Percentiles rank a stretch among this genome's conserved stretches.
phyloP scores from a whole-genome alignment of 64 coral and sea anemone genomes.

The Pachyseris speciosa region DNA sequence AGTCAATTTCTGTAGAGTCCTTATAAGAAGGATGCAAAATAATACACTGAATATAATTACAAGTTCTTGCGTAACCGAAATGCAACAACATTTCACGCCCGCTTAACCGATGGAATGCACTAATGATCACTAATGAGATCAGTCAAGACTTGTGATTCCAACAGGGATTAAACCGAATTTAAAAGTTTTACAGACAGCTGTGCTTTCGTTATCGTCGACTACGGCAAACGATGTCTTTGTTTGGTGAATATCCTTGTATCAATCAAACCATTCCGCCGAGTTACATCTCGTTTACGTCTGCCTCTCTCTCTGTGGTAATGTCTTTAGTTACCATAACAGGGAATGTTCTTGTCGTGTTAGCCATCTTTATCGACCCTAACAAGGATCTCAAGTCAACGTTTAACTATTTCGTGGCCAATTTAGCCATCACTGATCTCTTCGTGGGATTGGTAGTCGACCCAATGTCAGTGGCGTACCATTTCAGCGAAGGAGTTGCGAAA shows the following conservation, averaged over 20 bases:
- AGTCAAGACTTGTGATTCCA: too few relatives aligned
- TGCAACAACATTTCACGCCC: too few relatives aligned
- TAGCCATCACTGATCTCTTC: constrained; percentile 73
- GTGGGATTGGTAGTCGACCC: constrained; percentile 81
- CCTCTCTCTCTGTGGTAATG: constrained; percentile 37
- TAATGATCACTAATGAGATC: too few relatives aligned
- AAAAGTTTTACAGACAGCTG: too few relatives aligned
- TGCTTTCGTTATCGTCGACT: neutral
- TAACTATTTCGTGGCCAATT: constrained; percentile 82
- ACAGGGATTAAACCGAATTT: too few relatives aligned
- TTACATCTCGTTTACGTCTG: constrained; percentile 60
- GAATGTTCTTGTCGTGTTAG: constrained; percentile 82
- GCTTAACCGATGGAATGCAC: too few relatives aligned
- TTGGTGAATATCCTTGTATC: constrained; percentile 49
- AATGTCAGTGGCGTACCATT: constrained; percentile 61
- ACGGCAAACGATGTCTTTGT: constrained; percentile 15
- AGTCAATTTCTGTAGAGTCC: too few relatives aligned
- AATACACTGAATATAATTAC: too few relatives aligned
- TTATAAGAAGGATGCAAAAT: too few relatives aligned
- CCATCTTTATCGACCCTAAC: constrained; percentile 78
- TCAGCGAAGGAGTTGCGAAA: constrained; percentile 52
- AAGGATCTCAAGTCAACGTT: constrained; percentile 83
- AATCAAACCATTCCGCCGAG: constrained; percentile 50
- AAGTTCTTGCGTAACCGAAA: too few relatives aligned
- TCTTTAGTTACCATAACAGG: constrained; percentile 70